Evolutionary conservation across 2,888 invertebrate species (phyloP), one percentile per base, ranked within the genome.

Genomic region (Eupithecia exiguata): DNA sequence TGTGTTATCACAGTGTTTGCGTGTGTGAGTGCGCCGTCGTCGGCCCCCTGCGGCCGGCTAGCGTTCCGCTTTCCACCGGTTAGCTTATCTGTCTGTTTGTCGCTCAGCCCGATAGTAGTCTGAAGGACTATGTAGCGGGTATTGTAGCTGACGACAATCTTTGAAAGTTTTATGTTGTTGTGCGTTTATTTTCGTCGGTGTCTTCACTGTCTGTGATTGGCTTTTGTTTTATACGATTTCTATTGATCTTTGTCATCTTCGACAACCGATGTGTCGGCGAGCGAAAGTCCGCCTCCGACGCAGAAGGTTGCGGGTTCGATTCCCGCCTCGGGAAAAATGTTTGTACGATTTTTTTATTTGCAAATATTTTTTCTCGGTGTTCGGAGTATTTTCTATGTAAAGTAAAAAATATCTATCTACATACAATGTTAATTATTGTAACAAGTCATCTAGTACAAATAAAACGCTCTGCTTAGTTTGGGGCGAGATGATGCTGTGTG

Each of bases 41-140:
- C 88, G 92, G 93, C 92, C 91, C 92, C 86, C 89, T 89, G 90
- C 90, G 89, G 89, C 84, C 88, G 89, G 84, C 88, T 87, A 85
- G 85, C 81, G 87, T 86, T 83, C 88, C 83, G 88, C 92, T 91
- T 91, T 72, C 61, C 86, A 80, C 91, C 89, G 88, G 94, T 90
- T 93, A 81, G 67, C 88, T 93, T 93, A 93, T 93, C 58, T 71
- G 70, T 21, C 73, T 78, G 76, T 81, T 86, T 86, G 86, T 87
- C 88, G 90, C 86, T 40, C 16, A 6, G 40, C 40, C 18, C 4
- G 66, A 40, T 66, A 66, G 38, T 14, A 38, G 6, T 25, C n/a
- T 38, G 66, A 66, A 38, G 66, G 21, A 66, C 58, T 58, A 58
- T 58, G 18, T 40, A 40, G 66, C 66, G 66, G 25, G 38, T 25